phyloP scores from a whole-genome alignment of 2,113 vertebrate genomes.

The Callocephalon fimbriatum region DNA sequence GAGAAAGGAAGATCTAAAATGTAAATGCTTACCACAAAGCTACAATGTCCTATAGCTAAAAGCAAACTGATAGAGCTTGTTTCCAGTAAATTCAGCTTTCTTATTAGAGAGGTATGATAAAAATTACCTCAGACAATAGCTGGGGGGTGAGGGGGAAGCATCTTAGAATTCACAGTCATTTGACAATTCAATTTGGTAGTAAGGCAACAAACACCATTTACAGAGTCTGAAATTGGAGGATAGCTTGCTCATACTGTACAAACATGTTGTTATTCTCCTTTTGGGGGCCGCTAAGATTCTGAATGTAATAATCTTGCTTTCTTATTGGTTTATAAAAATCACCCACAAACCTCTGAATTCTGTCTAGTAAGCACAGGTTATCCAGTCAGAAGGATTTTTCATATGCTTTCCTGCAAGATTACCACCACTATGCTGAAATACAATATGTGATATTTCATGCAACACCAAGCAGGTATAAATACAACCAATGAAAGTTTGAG shows the following conservation, averaged over 20 bases:
- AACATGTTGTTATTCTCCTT: neutral
- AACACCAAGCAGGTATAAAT: neutral
- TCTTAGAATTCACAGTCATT: neutral
- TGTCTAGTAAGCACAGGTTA: neutral
- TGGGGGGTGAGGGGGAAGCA: rapidly evolving
- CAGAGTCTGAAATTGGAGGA: neutral
- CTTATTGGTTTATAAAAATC: neutral
- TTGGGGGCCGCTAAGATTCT: neutral
- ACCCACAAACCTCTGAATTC: neutral
- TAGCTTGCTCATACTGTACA: neutral
- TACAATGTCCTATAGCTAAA: neutral
- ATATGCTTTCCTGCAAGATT: neutral
- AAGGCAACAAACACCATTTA: neutral
- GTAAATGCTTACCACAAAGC: neutral
- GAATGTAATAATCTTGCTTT: neutral
- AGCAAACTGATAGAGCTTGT: neutral
- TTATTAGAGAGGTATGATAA: neutral
- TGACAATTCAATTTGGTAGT: neutral
- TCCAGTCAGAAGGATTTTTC: neutral
- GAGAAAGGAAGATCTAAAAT: neutral
- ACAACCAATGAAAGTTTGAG: rapidly evolving
- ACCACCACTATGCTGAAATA: neutral
- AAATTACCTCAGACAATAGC: neutral
- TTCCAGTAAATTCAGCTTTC: neutral
- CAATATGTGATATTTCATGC: neutral